Conservation (phyloP, 2,797 vertebrate species). For the Sardinella longiceps region DNA sequence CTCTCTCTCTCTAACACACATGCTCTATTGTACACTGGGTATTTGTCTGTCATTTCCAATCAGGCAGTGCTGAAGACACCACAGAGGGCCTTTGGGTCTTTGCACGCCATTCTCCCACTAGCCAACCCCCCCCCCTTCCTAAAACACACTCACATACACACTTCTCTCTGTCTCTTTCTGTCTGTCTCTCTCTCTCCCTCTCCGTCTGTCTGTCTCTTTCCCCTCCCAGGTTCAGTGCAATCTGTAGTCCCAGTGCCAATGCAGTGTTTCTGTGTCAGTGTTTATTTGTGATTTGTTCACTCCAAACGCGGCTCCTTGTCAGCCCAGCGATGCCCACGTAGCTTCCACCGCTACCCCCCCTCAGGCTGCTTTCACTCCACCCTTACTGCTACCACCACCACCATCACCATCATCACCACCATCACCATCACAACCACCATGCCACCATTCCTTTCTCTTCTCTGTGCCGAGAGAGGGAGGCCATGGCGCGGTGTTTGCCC, state of each 20-base stretch:
- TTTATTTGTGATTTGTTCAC: background rate
- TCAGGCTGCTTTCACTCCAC: background rate
- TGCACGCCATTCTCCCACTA: background rate
- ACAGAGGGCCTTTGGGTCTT: background rate
- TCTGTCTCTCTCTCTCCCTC: background rate
- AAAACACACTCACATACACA: too few relatives aligned
- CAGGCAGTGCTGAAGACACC: constrained; percentile 6
- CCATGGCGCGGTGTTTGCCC: background rate
- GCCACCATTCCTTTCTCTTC: background rate
- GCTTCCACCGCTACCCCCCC: background rate
- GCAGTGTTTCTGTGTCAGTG: background rate
- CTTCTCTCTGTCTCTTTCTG: background rate
- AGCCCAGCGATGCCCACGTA: background rate
- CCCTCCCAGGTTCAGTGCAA: background rate
- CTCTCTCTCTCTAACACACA: background rate
- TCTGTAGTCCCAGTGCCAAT: background rate
- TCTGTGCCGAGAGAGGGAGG: background rate
- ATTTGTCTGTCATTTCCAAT: constrained; percentile 36
- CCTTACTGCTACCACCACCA: background rate
- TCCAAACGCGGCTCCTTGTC: background rate
- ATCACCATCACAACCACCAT: background rate
- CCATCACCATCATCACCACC: background rate
- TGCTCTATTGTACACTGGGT: background rate
- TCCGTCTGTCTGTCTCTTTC: background rate
- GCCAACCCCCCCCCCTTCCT: background rate